Conservation (phyloP, 2,797 vertebrate species). For the Helicolenus hilgendorfi region DNA sequence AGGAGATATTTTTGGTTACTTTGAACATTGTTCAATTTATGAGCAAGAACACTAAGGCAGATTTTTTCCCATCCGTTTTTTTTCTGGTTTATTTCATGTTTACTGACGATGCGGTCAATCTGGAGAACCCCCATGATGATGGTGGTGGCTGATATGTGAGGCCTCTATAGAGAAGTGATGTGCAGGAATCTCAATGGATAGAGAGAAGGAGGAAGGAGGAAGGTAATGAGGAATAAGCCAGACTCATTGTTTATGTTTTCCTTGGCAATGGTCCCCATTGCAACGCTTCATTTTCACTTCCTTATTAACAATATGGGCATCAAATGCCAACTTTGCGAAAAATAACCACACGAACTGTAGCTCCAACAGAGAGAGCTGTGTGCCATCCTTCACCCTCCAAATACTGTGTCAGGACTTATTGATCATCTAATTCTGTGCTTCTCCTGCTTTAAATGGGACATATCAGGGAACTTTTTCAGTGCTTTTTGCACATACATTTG, state of each 20-base stretch:
- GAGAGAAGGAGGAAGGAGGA: not conserved
- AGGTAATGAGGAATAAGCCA: conserved; percentile 8
- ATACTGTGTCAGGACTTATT: not conserved
- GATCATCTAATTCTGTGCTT: not conserved
- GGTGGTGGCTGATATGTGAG: not conserved
- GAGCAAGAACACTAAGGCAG: not conserved
- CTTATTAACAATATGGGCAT: conserved; percentile 37
- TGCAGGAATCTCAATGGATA: not conserved
- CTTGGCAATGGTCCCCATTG: conserved; percentile 44
- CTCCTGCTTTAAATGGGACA: not conserved
- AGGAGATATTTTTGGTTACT: not conserved
- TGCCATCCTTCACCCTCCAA: not conserved
- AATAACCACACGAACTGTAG: not conserved
- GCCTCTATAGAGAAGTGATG: not conserved
- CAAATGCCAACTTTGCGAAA: conserved; percentile 64
- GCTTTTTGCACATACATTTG: not conserved
- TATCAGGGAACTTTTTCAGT: too few species aligned
- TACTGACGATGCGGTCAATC: too few species aligned
- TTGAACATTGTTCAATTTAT: not conserved
- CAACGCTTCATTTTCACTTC: conserved; percentile 76
- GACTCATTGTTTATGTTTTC: conserved; percentile 54
- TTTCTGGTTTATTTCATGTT: not conserved
- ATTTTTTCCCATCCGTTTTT: not conserved
- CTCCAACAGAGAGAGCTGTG: not conserved
- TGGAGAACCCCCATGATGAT: not conserved